Evolutionary conservation across 2,888 invertebrate species (phyloP), one percentile per base, ranked within the genome.

Genomic region (Habroteleia sp.): DNA sequence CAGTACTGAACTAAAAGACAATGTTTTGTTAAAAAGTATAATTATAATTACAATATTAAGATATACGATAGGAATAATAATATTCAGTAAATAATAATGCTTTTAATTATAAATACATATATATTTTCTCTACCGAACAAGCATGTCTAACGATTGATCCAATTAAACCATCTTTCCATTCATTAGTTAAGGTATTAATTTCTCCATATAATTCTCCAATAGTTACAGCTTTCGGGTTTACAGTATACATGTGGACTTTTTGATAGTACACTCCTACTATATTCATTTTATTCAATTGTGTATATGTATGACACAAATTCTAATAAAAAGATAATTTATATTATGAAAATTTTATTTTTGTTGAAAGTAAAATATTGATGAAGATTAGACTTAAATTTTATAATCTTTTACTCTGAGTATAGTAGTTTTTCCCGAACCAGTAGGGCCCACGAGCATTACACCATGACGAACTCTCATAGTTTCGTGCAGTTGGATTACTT

Each of bases 381-480:
- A 25, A 3, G 2, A 20, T 3, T 20, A 5, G 20, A 20, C 3
- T 20, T 20, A 20, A 20, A 2, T 20, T 3, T 20, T 3, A 2
- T 20, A 5, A 20, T 20, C 0, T 33, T 89, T 89, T 87, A 94
- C 94, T 79, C 91, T 90, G 52, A 96, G 90, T 4, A 95, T 92
- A 0, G 94, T 91, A 0, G 94, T 93, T 87, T 97, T 97, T 1
- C 96, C 97, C 1, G 96, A 94, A 0, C 96, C 96, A 0, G 96
- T 96, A 0, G 96, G 96, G 0, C 97, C 97, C 0, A 97, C 96
- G 74, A 96, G 89, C 96, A 97, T 97, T 0, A 97, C 96, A 1
- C 97, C 97, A 92, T 97, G 96, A 10, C 97, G 91, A 1, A 97
- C 96, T 77, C 94, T 93, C 95, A 97, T 95, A 0, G 96, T 97